These are phyloP conservation scores for Strix aluco DNA, from an alignment of 2,113 vertebrate species.

Conservation along the genomic window DNA sequence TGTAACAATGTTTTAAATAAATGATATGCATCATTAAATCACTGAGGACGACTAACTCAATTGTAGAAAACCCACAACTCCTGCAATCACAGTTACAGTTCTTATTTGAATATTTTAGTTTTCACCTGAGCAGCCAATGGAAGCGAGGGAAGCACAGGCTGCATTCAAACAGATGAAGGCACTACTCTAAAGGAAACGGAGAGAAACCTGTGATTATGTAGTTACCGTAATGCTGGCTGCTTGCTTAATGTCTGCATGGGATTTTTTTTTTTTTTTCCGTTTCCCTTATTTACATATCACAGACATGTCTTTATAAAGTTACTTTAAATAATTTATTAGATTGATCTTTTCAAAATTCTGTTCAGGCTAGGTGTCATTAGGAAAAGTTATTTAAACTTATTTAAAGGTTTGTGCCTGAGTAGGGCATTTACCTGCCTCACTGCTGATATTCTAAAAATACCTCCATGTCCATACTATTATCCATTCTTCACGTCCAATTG, in stretches of 20 bases:
- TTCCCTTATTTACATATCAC: slow-evolving; percentile 78
- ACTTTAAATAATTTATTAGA: slow-evolving; percentile 83
- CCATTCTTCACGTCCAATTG: slow-evolving; percentile 99
- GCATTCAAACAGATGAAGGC: slow-evolving; percentile 37
- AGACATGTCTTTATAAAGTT: slow-evolving; percentile 71
- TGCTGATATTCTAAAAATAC: slow-evolving; percentile 89
- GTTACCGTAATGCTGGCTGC: slow-evolving; percentile 53
- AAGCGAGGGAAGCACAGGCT: neutral
- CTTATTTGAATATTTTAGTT: slow-evolving; percentile 56
- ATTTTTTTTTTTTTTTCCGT: slow-evolving; percentile 27
- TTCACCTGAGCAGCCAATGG: neutral
- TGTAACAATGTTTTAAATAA: slow-evolving; percentile 66
- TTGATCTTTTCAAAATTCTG: slow-evolving; percentile 79
- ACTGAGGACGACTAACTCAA: slow-evolving; percentile 50
- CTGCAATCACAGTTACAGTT: slow-evolving; percentile 40
- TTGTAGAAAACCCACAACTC: slow-evolving; percentile 58
- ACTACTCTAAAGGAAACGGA: slow-evolving; percentile 43
- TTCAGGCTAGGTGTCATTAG: slow-evolving; percentile 70
- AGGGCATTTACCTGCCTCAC: slow-evolving; percentile 83
- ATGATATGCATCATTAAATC: slow-evolving; percentile 68
- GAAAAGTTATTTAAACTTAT: slow-evolving; percentile 75
- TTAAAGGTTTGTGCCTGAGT: slow-evolving; percentile 75
- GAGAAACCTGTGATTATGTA: slow-evolving; percentile 72
- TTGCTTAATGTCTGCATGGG: slow-evolving; percentile 40
- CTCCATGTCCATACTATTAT: slow-evolving; percentile 96